Evolutionary conservation across 2,888 invertebrate genomes (phyloP).

Genomic region (Trilocha varians): DNA sequence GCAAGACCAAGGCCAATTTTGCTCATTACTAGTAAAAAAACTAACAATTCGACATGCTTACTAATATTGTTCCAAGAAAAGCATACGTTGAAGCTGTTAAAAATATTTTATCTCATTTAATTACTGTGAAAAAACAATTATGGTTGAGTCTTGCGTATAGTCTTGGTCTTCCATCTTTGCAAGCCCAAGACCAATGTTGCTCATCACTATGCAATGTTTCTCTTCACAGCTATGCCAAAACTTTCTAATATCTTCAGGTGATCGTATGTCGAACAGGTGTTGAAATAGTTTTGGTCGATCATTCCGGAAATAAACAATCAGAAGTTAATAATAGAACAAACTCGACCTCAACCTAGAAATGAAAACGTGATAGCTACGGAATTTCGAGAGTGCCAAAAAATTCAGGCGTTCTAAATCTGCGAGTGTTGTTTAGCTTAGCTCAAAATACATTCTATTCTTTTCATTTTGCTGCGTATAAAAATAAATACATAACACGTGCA

Average conservation of each 20-base stretch:
- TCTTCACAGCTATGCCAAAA: too few species aligned
- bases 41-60: too few species aligned
- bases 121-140: too few species aligned
- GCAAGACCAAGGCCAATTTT: too few species aligned
- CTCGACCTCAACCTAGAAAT: neutral
- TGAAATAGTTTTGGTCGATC: conserved; percentile 1
- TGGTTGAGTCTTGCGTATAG: too few species aligned
- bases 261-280: neutral
- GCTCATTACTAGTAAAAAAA: too few species aligned
- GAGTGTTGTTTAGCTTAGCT: neutral
- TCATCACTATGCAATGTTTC: too few species aligned
- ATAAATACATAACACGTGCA: neutral
- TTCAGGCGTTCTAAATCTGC: neutral
- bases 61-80: too few species aligned
- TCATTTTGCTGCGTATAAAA: neutral
- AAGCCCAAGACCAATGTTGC: too few species aligned
- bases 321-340: neutral
- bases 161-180: too few species aligned
- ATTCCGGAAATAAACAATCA: conserved; percentile 3
- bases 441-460: neutral
- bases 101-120: too few species aligned
- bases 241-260: neutral
- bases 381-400: neutral
- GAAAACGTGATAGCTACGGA: neutral
- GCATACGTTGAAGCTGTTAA: too few species aligned